Evolutionary conservation across 2,113 vertebrate genomes (phyloP).

Genomic region (Tyrannus savana): DNA sequence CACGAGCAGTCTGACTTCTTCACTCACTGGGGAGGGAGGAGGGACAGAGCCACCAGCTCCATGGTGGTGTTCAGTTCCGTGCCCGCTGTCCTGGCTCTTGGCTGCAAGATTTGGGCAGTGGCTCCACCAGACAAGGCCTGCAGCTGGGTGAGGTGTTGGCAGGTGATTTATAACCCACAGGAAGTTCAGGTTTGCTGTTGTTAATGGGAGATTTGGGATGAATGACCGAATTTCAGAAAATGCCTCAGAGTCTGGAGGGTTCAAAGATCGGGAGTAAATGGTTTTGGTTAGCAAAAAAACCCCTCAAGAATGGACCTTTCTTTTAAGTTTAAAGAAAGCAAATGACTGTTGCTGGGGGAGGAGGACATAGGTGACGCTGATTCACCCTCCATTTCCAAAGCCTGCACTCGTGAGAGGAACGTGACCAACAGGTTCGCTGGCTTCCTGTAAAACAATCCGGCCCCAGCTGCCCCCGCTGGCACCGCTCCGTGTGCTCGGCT

Average conservation of each 20-base stretch:
- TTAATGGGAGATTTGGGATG: neutral
- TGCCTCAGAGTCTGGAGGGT: neutral
- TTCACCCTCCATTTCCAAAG: neutral
- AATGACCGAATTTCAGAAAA: neutral
- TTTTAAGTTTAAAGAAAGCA: neutral
- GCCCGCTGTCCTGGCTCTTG: neutral
- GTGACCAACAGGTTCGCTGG: neutral
- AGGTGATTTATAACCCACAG: fast-evolving
- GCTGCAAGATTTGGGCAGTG: neutral
- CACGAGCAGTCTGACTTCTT: neutral
- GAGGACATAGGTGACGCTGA: neutral
- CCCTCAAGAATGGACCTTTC: neutral
- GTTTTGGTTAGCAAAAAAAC: fast-evolving
- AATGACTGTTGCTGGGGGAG: neutral
- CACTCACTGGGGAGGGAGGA: neutral
- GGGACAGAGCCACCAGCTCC: neutral
- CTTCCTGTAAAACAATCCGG: neutral
- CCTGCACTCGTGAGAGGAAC: neutral
- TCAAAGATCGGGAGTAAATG: neutral
- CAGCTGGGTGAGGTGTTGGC: neutral
- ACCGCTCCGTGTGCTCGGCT: fast-evolving
- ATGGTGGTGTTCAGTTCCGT: neutral
- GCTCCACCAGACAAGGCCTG: neutral
- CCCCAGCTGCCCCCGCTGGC: neutral
- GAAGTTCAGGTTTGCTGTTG: fast-evolving